Conservation (phyloP, 2,113 vertebrate species). For the Micromys minutus region DNA sequence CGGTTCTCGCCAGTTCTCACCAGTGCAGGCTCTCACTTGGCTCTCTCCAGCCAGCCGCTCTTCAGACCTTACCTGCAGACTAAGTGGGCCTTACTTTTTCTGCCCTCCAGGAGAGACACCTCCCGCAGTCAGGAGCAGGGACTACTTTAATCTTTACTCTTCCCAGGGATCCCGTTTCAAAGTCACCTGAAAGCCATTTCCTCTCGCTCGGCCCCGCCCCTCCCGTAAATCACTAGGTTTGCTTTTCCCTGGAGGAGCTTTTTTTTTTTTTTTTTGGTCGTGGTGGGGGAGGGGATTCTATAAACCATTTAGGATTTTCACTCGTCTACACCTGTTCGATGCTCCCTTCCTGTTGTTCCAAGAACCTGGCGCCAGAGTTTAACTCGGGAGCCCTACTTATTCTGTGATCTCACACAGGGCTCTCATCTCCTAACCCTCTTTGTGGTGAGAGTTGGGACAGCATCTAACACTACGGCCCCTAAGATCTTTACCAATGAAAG, state of each 20-base stretch:
- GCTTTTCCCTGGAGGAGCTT: not conserved
- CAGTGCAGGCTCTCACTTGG: too few species aligned
- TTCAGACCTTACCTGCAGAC: not conserved
- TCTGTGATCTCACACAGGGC: not conserved
- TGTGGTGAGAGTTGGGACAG: not conserved
- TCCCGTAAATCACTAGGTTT: constrained; percentile 51
- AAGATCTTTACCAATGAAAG: not conserved
- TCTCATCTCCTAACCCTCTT: not conserved
- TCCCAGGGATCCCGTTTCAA: constrained; percentile 68
- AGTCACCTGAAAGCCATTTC: constrained; percentile 80
- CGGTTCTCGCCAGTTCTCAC: not conserved
- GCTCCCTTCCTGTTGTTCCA: not conserved
- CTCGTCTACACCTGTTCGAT: not conserved
- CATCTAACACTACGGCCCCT: not conserved
- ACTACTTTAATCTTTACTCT: constrained; percentile 6
- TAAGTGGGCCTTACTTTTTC: not conserved
- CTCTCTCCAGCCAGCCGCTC: not conserved
- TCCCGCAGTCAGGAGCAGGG: not conserved
- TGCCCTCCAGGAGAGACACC: not conserved
- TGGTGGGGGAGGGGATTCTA: not conserved
- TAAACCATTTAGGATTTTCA: not conserved
- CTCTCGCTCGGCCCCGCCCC: constrained; percentile 30
- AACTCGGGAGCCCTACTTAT: not conserved
- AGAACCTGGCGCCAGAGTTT: too few species aligned
- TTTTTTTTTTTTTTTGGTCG: not conserved